phyloP scores from a whole-genome alignment of 2,797 vertebrate genomes.

The Gallinago stenura region DNA sequence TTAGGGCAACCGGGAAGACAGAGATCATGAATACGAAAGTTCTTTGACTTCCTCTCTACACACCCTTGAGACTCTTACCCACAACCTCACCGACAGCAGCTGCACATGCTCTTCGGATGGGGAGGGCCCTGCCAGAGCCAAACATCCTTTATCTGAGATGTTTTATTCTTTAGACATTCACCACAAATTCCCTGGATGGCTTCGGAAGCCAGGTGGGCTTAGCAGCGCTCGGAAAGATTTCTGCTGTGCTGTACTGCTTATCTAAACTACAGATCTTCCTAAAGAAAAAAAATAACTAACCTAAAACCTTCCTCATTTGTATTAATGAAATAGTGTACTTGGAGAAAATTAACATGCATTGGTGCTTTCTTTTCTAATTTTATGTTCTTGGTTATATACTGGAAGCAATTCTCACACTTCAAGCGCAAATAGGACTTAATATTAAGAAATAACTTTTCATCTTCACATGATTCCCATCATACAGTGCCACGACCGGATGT shows the following conservation, averaged over 20 bases:
- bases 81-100: conserved; percentile 9
- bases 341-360: background rate
- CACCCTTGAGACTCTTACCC: conserved; percentile 16
- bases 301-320: background rate
- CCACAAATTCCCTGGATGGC: background rate
- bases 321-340: background rate
- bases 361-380: background rate
- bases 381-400: background rate
- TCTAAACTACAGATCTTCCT: background rate
- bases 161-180: background rate
- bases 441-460: background rate
- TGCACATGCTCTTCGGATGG: background rate
- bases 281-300: background rate
- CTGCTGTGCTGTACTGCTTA: background rate
- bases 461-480: background rate
- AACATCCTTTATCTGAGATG: background rate
- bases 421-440: background rate
- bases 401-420: background rate
- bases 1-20: background rate
- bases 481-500: accelerated
- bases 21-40: background rate
- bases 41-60: conserved; percentile 52
- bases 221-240: background rate
- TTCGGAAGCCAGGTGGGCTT: background rate
- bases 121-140: background rate